A percentile compares a stretch with the other conserved stretches of the same genome.
Conservation (phyloP, 2,888 invertebrate genomes). For the Acheta domesticus region DNA sequence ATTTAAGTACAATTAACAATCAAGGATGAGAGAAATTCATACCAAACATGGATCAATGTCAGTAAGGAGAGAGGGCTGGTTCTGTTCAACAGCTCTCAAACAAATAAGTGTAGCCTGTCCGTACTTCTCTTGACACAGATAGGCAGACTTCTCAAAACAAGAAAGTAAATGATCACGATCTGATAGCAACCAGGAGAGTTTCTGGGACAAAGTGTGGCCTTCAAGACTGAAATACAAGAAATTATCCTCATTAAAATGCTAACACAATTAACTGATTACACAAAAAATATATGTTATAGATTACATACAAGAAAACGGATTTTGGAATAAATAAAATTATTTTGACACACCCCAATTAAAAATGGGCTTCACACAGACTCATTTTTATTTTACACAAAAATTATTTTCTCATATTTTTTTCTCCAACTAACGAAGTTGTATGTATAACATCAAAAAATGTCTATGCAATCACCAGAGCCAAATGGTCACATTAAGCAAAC, state of each 20-base stretch:
- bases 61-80: conserved; percentile 58
- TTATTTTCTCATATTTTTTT: too few relatives aligned
- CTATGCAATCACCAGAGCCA: too few relatives aligned
- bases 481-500: too few relatives aligned
- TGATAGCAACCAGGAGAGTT: conserved; percentile 59
- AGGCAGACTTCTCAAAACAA: conserved; percentile 58
- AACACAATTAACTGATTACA: background rate
- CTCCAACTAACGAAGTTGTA: too few relatives aligned
- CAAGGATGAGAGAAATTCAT: conserved; percentile 36
- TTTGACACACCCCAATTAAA: too few relatives aligned
- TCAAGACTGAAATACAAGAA: conserved; percentile 50
- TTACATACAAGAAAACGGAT: too few relatives aligned
- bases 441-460: too few relatives aligned
- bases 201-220: conserved; percentile 56
- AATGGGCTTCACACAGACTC: too few relatives aligned
- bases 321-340: too few relatives aligned
- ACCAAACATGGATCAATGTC: conserved; percentile 60
- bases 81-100: conserved; percentile 60
- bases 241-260: too few relatives aligned
- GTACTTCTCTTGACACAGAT: conserved; percentile 57
- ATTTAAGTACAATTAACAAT: too few relatives aligned
- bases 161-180: conserved; percentile 59
- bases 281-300: background rate
- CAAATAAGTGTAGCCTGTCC: conserved; percentile 61
- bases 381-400: too few relatives aligned